Conservation (phyloP, 2,888 invertebrate species). For the Stenotaenia linearis region DNA sequence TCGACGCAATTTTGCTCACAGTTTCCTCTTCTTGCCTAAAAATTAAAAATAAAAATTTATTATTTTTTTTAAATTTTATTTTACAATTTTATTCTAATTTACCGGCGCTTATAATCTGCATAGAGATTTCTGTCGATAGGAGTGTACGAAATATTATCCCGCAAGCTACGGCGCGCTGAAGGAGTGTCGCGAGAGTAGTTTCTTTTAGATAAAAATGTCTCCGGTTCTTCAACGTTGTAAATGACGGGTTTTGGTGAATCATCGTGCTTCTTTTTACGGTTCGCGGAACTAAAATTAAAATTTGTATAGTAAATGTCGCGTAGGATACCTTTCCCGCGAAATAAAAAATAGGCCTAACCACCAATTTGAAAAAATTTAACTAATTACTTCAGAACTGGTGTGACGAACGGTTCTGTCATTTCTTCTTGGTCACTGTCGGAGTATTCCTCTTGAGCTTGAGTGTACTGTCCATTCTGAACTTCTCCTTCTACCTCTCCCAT, state of each 20-base stretch:
- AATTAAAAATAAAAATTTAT: not conserved
- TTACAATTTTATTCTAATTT: not conserved
- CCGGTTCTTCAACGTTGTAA: not conserved
- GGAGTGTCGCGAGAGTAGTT: not conserved
- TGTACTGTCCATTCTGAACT: not conserved
- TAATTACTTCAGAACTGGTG: not conserved
- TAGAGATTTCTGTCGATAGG: not conserved
- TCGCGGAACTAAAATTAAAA: not conserved
- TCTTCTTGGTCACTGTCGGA: not conserved
- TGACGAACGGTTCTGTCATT: not conserved
- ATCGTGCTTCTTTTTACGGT: not conserved
- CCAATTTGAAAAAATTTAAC: too few relatives aligned
- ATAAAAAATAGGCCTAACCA: too few relatives aligned
- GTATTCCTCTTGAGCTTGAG: not conserved
- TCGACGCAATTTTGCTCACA: not conserved
- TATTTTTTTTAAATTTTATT: not conserved
- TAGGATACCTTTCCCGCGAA: too few relatives aligned
- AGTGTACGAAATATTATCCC: not conserved
- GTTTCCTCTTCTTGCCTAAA: not conserved
- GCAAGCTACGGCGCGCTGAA: not conserved
- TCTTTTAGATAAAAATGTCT: not conserved
- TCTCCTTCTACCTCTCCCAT: constrained; percentile 1
- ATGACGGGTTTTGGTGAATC: not conserved
- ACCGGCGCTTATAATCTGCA: not conserved
- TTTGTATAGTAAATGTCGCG: not conserved